Conservation (phyloP, 2,888 invertebrate genomes). For the Eretmocerus hayati region DNA sequence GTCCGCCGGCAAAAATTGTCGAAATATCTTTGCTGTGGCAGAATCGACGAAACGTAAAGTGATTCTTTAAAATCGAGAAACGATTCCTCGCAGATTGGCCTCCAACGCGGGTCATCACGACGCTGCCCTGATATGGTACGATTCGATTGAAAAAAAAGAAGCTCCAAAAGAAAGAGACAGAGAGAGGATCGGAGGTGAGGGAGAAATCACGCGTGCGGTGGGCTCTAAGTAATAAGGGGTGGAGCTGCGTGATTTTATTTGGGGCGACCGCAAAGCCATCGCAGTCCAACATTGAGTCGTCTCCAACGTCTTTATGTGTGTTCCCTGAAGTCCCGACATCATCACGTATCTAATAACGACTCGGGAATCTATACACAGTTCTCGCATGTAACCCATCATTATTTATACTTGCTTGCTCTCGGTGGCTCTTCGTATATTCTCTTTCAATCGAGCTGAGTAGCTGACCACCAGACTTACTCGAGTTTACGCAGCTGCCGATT, state of each 20-base stretch:
- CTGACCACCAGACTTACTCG: too few species aligned
- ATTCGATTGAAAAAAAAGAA: too few species aligned
- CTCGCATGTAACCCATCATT: too few species aligned
- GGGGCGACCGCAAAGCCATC: slow-evolving; percentile 44
- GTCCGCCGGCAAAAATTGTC: too few species aligned
- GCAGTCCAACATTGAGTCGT: slow-evolving; percentile 48
- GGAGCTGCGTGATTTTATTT: slow-evolving; percentile 45
- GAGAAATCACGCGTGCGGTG: slow-evolving; percentile 12
- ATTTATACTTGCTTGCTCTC: too few species aligned
- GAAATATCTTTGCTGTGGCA: not conserved
- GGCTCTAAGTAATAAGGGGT: slow-evolving; percentile 36
- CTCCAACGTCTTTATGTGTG: slow-evolving; percentile 43
- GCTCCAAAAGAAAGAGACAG: not conserved
- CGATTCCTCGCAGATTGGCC: not conserved
- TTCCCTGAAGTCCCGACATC: slow-evolving; percentile 44
- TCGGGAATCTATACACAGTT: too few species aligned
- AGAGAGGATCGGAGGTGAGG: not conserved
- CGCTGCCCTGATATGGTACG: too few species aligned
- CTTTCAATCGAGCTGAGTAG: too few species aligned
- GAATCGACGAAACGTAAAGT: not conserved
- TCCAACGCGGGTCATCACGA: not conserved
- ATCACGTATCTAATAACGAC: too few species aligned
- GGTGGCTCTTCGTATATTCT: too few species aligned
- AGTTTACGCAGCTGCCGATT: too few species aligned
- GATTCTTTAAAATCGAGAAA: not conserved